These are phyloP conservation scores for Eonycteris spelaea DNA, from an alignment of 2,113 vertebrate genomes.

Conservation along the genomic window DNA sequence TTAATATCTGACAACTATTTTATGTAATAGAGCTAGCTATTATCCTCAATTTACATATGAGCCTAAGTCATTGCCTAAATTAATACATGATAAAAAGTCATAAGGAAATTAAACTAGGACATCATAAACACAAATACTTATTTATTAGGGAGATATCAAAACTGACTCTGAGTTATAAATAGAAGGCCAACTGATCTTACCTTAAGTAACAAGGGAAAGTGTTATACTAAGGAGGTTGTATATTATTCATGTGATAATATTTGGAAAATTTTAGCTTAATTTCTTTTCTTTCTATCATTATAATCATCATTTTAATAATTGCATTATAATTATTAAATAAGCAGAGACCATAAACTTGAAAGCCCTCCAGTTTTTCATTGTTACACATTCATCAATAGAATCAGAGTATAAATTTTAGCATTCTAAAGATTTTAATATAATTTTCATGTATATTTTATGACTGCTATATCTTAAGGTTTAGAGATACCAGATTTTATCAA, in stretches of 20 bases:
- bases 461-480: neutral
- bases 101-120: neutral
- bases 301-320: neutral
- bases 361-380: neutral
- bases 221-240: neutral
- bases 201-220: neutral
- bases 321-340: neutral
- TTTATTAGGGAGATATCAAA: neutral
- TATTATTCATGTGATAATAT: neutral
- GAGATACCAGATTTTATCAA: neutral
- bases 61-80: neutral
- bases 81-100: neutral
- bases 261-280: neutral
- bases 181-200: neutral
- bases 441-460: neutral
- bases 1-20: neutral
- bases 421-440: neutral
- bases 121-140: neutral
- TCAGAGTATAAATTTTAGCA: neutral
- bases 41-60: neutral
- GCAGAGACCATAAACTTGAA: neutral
- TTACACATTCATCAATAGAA: neutral
- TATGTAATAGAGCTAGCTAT: neutral
- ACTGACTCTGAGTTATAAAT: neutral
- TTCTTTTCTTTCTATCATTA: neutral